Evolutionary conservation across 2,113 vertebrate species (phyloP), one percentile per base, ranked within the genome.

Genomic region (Alouatta palliata): DNA sequence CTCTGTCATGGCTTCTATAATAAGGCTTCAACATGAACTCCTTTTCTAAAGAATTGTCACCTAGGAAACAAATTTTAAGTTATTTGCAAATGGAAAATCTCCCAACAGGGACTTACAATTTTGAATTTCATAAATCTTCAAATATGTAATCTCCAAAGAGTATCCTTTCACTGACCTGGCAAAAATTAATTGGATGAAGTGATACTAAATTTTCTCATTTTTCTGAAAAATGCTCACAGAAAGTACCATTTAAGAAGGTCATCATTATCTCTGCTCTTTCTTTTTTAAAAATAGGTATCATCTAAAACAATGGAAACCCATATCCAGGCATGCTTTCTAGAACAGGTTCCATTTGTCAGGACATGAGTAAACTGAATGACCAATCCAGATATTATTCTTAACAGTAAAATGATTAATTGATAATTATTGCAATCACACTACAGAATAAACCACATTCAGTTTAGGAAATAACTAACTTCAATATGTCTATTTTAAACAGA

Each of bases 1-100:
- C 40, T 95, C 85, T 85, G 96, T 19, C 71, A 87, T 81, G 37
- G 49, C 92, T 96, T 87, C 84, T 86, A 73, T 87, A 94, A 91
- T 87, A 95, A 95, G 37, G 1, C 85, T 90, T 91, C 87, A 94
- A 73, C 17, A 58, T 35, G 13, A 87, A 83, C 6, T 75, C 66
- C 11, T 35, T 77, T 77, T 2, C 61, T 90, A 40, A 92, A 89
- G 76, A 96, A 90, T 30, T 95, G 27, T 83, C 70, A 96, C 92
- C 91, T 96, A 87, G 52, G 77, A 96, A 96, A 97, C 71, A 92
- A 77, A 84, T 54, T 93, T 92, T 88, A 95, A 82, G 86, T 88
- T 94, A 82, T 94, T 91, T 91, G 25, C 83, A 92, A 91, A 47
- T 82, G 47, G 23, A 93, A 97, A 81, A 58, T 86, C 40, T 94